Conservation (phyloP, 2,888 invertebrate genomes). For the Netelia fuscicornis region DNA sequence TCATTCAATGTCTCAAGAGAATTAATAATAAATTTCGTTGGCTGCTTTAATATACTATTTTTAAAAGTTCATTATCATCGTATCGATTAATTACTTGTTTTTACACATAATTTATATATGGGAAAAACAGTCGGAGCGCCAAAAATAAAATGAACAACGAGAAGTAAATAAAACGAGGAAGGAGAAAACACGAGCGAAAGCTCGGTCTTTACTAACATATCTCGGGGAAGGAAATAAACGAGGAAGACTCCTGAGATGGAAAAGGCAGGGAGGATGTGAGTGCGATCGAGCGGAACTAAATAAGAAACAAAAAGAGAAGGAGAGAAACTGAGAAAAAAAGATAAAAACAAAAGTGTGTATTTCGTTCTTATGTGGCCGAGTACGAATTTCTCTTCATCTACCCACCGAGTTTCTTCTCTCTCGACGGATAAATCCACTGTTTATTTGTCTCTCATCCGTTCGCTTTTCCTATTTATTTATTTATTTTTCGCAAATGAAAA, state of each 20-base stretch:
- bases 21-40: not conserved
- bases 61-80: not conserved
- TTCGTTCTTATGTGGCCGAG: constrained; percentile 9
- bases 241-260: constrained; percentile 4
- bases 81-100: not conserved
- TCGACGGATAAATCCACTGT: constrained; percentile 4
- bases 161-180: not conserved
- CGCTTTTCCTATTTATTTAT: not conserved
- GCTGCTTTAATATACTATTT: not conserved
- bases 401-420: constrained; percentile 25
- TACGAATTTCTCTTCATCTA: constrained; percentile 49
- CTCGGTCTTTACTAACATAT: not conserved
- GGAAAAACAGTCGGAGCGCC: not conserved
- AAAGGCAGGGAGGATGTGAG: constrained; percentile 1
- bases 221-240: not conserved
- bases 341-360: constrained; percentile 35
- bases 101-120: not conserved
- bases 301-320: constrained; percentile 25
- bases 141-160: constrained; percentile 19
- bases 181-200: not conserved
- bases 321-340: constrained; percentile 9
- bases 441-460: constrained; percentile 26
- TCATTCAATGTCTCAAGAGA: not conserved
- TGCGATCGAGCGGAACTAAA: constrained; percentile 27
- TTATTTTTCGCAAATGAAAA: constrained; percentile 11